Conservation (phyloP, 2,888 invertebrate species). For the Malthinus seriepunctatus region DNA sequence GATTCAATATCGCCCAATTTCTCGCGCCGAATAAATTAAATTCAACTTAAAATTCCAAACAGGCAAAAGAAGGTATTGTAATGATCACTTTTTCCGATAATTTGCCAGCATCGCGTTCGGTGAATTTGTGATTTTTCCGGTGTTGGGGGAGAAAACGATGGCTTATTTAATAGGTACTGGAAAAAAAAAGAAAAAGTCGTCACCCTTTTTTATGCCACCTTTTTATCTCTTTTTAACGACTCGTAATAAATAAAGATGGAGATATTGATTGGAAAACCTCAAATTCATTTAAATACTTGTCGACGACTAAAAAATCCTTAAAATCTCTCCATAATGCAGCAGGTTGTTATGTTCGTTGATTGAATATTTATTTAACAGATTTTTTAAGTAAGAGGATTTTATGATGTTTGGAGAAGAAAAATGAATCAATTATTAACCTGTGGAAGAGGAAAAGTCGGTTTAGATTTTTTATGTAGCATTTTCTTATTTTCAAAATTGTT, state of each 20-base stretch:
- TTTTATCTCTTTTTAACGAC: not conserved
- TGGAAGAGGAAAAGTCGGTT: no score
- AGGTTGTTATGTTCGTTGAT: slow-evolving; percentile 12
- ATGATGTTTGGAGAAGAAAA: no score
- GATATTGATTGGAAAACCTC: slow-evolving; percentile 4
- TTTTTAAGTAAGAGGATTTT: not conserved
- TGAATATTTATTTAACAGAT: slow-evolving; percentile 21
- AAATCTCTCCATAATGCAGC: slow-evolving; percentile 11
- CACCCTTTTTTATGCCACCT: slow-evolving; percentile 10
- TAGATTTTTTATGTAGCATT: no score
- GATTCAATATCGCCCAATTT: not conserved
- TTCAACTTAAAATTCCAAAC: slow-evolving; percentile 28
- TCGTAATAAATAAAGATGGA: not conserved
- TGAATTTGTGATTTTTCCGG: slow-evolving; percentile 35
- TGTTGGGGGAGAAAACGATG: slow-evolving; percentile 24
- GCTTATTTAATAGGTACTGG: slow-evolving; percentile 21
- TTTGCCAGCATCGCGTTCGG: slow-evolving; percentile 31
- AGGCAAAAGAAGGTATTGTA: slow-evolving; percentile 24
- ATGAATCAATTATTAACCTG: no score
- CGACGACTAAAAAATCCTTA: slow-evolving; percentile 15
- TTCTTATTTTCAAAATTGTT: no score
- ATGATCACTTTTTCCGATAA: slow-evolving; percentile 37
- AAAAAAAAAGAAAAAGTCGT: slow-evolving; percentile 10
- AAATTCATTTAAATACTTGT: slow-evolving; percentile 9
- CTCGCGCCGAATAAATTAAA: slow-evolving; percentile 25